Evolutionary conservation across 2,113 vertebrate species (phyloP).

Genomic region (Vimba vimba): DNA sequence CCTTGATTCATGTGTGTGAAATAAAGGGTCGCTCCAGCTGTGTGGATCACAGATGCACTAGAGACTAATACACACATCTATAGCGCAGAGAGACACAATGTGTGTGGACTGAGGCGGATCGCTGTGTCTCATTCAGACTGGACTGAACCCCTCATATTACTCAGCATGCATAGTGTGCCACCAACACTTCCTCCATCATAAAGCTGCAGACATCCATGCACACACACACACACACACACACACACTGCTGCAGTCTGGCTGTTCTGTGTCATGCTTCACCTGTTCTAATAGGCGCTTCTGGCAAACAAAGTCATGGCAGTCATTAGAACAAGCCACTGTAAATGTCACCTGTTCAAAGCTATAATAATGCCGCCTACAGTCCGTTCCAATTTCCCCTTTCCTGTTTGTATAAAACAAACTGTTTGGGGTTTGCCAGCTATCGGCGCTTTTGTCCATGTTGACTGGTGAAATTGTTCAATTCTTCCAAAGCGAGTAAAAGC

Average conservation of each 20-base stretch:
- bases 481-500: neutral
- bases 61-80: neutral
- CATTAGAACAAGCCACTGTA: conserved; percentile 69
- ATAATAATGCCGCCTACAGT: neutral
- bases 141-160: neutral
- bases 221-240: neutral
- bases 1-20: neutral
- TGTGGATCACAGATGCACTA: neutral
- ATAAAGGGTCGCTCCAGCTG: neutral
- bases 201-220: neutral
- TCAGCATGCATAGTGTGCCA: neutral
- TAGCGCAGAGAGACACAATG: neutral
- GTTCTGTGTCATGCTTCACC: conserved; percentile 53
- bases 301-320: conserved; percentile 60
- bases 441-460: neutral
- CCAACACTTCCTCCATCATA: neutral
- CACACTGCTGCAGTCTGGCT: neutral
- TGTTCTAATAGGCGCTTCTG: conserved; percentile 59
- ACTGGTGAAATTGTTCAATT: too few species aligned
- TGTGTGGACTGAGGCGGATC: neutral
- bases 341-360: conserved; percentile 73
- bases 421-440: neutral
- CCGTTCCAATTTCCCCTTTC: neutral
- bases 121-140: neutral
- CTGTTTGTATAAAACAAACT: neutral